A percentile compares a stretch with the other conserved stretches of the same genome.
Evolutionary conservation across 2,797 vertebrate genomes (phyloP).

Genomic region (Hafferia zeledoni): DNA sequence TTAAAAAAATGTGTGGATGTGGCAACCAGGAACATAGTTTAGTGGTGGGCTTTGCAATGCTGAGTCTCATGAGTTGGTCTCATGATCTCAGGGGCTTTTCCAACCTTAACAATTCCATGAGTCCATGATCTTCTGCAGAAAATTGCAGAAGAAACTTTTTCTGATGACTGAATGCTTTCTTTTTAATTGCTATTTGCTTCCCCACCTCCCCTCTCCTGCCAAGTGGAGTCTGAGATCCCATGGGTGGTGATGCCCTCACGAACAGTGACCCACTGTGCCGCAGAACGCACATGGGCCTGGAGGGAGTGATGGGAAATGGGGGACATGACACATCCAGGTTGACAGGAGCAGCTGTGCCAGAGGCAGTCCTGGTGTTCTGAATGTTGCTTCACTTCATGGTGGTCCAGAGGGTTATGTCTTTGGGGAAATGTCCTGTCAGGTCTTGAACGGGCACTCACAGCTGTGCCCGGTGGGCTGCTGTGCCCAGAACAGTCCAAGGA

Average conservation of each 20-base stretch:
- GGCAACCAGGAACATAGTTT: too few species aligned
- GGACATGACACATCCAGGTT: background rate
- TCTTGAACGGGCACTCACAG: rapidly evolving
- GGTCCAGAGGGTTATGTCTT: background rate
- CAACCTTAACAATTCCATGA: background rate
- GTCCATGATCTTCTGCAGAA: background rate
- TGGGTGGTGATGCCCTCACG: background rate
- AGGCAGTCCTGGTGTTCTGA: background rate
- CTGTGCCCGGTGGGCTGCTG: rapidly evolving
- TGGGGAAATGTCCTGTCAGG: background rate
- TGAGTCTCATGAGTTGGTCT: background rate
- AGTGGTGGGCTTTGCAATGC: background rate
- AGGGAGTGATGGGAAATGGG: background rate
- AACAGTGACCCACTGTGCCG: background rate
- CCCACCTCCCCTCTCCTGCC: background rate
- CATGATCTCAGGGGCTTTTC: background rate
- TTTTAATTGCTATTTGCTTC: background rate
- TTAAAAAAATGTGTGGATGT: background rate
- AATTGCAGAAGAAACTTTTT: background rate
- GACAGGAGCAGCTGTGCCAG: background rate
- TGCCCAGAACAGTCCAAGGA: rapidly evolving
- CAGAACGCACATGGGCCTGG: rapidly evolving
- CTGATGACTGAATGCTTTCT: background rate
- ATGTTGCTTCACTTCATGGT: background rate
- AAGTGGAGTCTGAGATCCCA: background rate